phyloP scores from a whole-genome alignment of 2,797 vertebrate genomes.

The Anableps anableps region DNA sequence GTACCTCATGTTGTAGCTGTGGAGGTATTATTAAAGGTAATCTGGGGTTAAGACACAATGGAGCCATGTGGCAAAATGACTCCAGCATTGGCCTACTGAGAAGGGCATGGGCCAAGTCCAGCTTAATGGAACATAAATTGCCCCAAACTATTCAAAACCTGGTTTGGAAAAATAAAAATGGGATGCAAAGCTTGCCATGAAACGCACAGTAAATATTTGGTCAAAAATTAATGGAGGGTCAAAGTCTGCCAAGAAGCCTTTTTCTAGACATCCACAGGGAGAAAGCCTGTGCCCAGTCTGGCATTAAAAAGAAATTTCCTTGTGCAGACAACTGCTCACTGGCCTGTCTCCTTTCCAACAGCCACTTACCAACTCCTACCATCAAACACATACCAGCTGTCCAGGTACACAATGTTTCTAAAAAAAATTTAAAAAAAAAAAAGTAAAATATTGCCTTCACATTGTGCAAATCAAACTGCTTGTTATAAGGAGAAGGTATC shows the following conservation, averaged over 20 bases:
- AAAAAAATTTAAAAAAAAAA: neutral
- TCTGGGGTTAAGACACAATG: constrained; percentile 71
- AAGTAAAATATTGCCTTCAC: constrained; percentile 27
- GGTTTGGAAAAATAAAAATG: constrained; percentile 69
- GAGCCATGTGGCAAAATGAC: constrained; percentile 70
- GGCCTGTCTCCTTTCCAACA: constrained; percentile 63
- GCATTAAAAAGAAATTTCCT: constrained; percentile 78
- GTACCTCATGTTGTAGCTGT: constrained; percentile 37
- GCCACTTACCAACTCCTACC: constrained; percentile 59
- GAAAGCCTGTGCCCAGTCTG: constrained; percentile 71
- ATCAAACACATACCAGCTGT: constrained; percentile 53
- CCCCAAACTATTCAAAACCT: constrained; percentile 67
- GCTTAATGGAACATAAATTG: constrained; percentile 70
- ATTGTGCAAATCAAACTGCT: constrained; percentile 31
- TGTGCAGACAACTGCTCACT: constrained; percentile 68
- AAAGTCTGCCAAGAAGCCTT: constrained; percentile 72
- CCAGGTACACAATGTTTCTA: constrained; percentile 56
- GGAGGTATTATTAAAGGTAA: constrained; percentile 65
- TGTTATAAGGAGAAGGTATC: constrained; percentile 23
- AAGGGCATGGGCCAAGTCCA: constrained; percentile 65
- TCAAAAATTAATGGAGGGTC: constrained; percentile 79
- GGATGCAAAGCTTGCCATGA: constrained; percentile 69
- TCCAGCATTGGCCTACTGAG: constrained; percentile 63
- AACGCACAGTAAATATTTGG: constrained; percentile 81
- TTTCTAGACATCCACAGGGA: constrained; percentile 71